These are phyloP conservation scores for Trissoscelio sp. DNA, from an alignment of 2,888 invertebrate species.

Conservation along the genomic window DNA sequence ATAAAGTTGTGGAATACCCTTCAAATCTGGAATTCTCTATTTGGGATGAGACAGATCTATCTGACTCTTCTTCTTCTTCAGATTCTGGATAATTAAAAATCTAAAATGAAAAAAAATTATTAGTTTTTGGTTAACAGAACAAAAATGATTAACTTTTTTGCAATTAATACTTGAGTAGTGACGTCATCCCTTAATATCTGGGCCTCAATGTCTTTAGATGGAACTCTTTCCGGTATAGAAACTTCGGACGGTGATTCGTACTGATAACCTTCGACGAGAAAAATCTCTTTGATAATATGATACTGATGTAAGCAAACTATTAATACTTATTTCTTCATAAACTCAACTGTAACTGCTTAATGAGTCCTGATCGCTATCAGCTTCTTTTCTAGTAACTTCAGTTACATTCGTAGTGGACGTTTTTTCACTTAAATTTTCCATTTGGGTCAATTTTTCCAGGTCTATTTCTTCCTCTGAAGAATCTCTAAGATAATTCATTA, in stretches of 20 bases:
- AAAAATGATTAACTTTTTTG: background rate
- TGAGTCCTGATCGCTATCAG: conserved; percentile 41
- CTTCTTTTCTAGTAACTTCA: conserved; percentile 41
- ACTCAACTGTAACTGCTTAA: conserved; percentile 52
- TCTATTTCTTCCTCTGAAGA: conserved; percentile 78
- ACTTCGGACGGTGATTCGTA: conserved; percentile 72
- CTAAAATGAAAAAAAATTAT: background rate
- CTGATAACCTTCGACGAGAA: conserved; percentile 76
- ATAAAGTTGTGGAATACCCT: background rate
- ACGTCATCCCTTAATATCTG: conserved; percentile 79
- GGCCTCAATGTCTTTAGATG: conserved; percentile 78
- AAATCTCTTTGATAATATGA: conserved; percentile 13
- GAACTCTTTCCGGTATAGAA: conserved; percentile 48
- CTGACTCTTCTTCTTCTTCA: conserved; percentile 38
- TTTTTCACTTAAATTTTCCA: conserved; percentile 2
- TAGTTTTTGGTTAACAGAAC: background rate
- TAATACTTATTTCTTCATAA: conserved; percentile 13
- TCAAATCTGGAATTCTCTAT: conserved; percentile 67
- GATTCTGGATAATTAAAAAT: conserved; percentile 17
- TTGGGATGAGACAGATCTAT: background rate
- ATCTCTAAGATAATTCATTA: conserved; percentile 73
- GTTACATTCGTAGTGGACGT: conserved; percentile 11
- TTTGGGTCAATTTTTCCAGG: background rate
- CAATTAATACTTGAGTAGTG: conserved; percentile 77
- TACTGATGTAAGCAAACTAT: conserved; percentile 9